Conservation (phyloP, 2,113 vertebrate species). For the Trematomus loennbergii region DNA sequence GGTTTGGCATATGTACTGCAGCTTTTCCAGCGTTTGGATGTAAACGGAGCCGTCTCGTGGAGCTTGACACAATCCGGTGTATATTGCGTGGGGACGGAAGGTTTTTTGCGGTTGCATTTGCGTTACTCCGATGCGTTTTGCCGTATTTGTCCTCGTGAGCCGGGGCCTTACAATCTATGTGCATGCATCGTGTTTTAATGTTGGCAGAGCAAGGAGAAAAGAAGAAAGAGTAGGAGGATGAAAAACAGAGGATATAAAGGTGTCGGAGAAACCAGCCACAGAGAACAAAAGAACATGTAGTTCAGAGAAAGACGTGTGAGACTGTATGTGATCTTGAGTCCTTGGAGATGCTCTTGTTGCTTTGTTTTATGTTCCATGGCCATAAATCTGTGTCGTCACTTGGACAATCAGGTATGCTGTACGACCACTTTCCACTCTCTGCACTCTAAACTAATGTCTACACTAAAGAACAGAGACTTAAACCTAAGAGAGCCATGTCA, state of each 20-base stretch:
- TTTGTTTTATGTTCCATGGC: neutral
- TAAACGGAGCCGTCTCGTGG: no score
- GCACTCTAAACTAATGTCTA: constrained; percentile 16
- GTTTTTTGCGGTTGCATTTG: no score
- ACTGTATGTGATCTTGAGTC: constrained; percentile 41
- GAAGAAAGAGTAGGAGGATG: constrained; percentile 17
- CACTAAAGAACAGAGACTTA: constrained; percentile 1
- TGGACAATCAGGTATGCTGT: constrained; percentile 32
- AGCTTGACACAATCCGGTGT: no score
- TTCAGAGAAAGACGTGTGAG: constrained; percentile 3
- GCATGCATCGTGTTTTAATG: neutral
- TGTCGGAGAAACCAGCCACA: neutral
- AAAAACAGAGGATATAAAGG: constrained; percentile 35
- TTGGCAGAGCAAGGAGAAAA: constrained; percentile 21
- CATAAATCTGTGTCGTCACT: constrained; percentile 10
- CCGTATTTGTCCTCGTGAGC: no score
- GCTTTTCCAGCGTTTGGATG: no score
- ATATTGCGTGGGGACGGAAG: no score
- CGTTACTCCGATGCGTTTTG: no score
- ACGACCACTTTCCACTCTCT: neutral
- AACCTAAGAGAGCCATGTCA: neutral
- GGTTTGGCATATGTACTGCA: no score
- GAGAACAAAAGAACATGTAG: constrained; percentile 29
- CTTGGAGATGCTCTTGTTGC: constrained; percentile 40
- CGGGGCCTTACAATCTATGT: neutral